These are phyloP conservation scores for Pipra filicauda DNA, from an alignment of 2,113 vertebrate species.

Conservation along the genomic window DNA sequence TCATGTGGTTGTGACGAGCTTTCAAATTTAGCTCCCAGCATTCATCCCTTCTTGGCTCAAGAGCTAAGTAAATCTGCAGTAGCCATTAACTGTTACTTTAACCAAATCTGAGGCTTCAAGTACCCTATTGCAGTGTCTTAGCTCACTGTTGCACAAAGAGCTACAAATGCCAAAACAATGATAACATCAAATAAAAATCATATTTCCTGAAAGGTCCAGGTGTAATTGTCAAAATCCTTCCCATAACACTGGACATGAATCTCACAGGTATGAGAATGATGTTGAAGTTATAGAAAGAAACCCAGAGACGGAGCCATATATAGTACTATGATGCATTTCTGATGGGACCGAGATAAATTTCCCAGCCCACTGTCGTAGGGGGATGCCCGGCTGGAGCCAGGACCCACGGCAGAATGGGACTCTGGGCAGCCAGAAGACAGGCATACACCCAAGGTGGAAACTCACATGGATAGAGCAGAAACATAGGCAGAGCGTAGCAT, in stretches of 20 bases:
- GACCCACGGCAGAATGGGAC: background rate
- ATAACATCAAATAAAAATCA: background rate
- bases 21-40: constrained; percentile 70
- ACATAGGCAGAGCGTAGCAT: background rate
- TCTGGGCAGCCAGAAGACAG: background rate
- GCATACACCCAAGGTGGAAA: background rate
- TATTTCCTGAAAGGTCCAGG: background rate
- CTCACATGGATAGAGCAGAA: accelerated
- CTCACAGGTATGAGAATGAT: background rate
- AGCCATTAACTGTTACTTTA: constrained; percentile 59
- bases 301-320: background rate
- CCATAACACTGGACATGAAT: background rate
- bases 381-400: background rate
- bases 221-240: background rate
- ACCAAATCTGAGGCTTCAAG: constrained; percentile 15
- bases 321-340: accelerated
- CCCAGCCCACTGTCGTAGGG: background rate
- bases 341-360: accelerated
- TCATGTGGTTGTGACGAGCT: constrained; percentile 33
- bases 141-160: background rate
- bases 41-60: constrained; percentile 48
- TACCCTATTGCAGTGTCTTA: background rate
- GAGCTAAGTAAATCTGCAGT: constrained; percentile 52
- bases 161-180: background rate
- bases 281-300: background rate